Conservation (phyloP, 2,113 vertebrate species). For the Seriola quinqueradiata region DNA sequence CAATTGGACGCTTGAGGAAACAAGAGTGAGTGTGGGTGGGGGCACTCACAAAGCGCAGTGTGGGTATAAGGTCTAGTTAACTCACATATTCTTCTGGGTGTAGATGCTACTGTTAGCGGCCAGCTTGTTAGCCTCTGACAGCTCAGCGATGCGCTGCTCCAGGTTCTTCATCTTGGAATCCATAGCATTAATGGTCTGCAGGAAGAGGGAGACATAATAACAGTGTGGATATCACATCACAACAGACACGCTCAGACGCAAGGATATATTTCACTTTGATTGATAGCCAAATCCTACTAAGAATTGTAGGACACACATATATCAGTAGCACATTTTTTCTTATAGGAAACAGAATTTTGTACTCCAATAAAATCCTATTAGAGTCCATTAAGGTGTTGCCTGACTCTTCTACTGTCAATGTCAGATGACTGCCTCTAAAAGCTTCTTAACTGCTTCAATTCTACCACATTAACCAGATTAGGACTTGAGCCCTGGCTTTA, state of each 20-base stretch:
- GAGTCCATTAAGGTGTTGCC: constrained; percentile 66
- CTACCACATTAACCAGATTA: constrained; percentile 80
- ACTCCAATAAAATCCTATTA: constrained; percentile 68
- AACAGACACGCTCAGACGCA: not conserved
- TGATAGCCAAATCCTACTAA: constrained; percentile 21
- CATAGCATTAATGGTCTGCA: constrained; percentile 98
- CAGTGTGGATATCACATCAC: not conserved
- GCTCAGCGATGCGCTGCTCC: constrained; percentile 96
- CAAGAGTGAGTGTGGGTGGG: constrained; percentile 29
- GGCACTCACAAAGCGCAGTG: constrained; percentile 44
- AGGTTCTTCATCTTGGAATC: constrained; percentile 98
- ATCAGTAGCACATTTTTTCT: constrained; percentile 15
- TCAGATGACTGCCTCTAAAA: constrained; percentile 71
- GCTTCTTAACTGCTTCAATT: constrained; percentile 74
- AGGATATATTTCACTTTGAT: constrained; percentile 7
- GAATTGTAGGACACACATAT: constrained; percentile 11
- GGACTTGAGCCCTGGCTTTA: constrained; percentile 52
- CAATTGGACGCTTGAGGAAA: constrained; percentile 19
- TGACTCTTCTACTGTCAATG: constrained; percentile 62
- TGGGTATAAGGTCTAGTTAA: constrained; percentile 67
- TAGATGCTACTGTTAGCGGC: constrained; percentile 99
- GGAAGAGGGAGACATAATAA: constrained; percentile 27
- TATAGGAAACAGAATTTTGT: constrained; percentile 35
- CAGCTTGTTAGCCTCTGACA: constrained; percentile 98
- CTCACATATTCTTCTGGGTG: constrained; percentile 99